Conservation (phyloP, 2,797 vertebrate genomes). For the Malurus splendens region DNA sequence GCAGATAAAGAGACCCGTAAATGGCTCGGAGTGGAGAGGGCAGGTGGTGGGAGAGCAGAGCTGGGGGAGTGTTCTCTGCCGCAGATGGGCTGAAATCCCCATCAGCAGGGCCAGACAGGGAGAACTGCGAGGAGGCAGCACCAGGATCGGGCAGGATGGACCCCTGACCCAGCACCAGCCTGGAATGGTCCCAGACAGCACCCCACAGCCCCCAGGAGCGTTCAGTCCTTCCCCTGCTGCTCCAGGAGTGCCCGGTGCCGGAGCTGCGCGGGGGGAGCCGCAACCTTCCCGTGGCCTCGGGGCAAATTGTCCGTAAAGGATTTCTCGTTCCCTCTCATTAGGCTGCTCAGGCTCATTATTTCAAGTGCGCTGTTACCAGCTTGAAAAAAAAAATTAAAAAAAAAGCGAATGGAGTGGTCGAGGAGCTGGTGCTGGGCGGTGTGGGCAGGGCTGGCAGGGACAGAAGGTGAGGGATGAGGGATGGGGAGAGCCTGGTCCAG, state of each 20-base stretch:
- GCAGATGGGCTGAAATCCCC: background rate
- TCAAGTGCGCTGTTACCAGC: background rate
- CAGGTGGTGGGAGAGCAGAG: rapidly evolving
- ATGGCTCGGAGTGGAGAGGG: background rate
- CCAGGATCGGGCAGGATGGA: background rate
- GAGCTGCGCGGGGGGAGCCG: rapidly evolving
- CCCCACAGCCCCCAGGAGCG: background rate
- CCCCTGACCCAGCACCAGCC: background rate
- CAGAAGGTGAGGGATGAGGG: background rate
- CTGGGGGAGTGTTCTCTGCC: background rate
- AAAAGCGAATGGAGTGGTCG: background rate
- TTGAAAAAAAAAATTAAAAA: background rate
- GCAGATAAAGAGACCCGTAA: background rate
- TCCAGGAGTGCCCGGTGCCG: background rate
- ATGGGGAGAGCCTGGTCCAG: background rate
- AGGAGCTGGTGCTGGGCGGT: background rate
- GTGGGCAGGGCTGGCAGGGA: background rate
- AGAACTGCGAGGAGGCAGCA: background rate
- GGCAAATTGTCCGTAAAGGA: background rate
- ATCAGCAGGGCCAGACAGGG: background rate
- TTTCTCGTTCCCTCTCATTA: background rate
- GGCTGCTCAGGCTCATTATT: background rate
- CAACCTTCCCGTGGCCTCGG: background rate
- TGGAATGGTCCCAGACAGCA: rapidly evolving
- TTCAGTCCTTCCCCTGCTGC: background rate